Base-by-base conservation (phyloP, 2,888 invertebrate genomes). In the Craniophora ligustri region DNA sequence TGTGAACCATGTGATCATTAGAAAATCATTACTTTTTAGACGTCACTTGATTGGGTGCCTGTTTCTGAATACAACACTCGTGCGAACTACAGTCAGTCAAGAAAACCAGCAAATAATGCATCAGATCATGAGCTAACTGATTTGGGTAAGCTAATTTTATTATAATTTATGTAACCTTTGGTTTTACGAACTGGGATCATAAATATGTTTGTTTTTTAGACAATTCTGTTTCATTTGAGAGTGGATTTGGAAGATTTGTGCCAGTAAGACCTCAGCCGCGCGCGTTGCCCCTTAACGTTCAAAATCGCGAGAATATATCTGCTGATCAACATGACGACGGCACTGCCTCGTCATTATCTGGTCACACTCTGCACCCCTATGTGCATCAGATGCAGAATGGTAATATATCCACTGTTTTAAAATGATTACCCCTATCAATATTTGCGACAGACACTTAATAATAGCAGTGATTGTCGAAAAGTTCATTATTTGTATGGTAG, bases 1-100 rank as follows among this genome's bases (percentile, higher is more conserved):
- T 15, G 21, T 60, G 32, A 18, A 31, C 21, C 36, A 51, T 55
- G 57, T 54, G 58, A 54, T 58, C 18, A 40, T 54, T 64, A 42
- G 34, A 53, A 59, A 46, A 35, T 36, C 38, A 56, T 66, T 57
- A 60, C 54, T 68, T 91, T 92, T 80, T 86, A 94, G 94, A 91
- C 92, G 56, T 91, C 93, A 65, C 82, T 94, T 76, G 94, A 94
- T 82, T 94, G 93, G 94, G 91, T 94, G 60, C 93, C 94, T 45
- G 93, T 93, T 38, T 92, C 94, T 31, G 94, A 94, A 81, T 93
- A 93, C 74, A 93, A 93, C 71, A 81, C 87, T 63, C 87, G 93
- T 78, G 76, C 87, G 44, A 92, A 91, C 79, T 90, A 92, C 79
- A 92, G 88, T 73, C 91, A 92, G 70, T 84, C 91, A 64, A 89